phyloP scores from a whole-genome alignment of 92 coral and sea anemone genomes.

The Epizoanthus stellaris region DNA sequence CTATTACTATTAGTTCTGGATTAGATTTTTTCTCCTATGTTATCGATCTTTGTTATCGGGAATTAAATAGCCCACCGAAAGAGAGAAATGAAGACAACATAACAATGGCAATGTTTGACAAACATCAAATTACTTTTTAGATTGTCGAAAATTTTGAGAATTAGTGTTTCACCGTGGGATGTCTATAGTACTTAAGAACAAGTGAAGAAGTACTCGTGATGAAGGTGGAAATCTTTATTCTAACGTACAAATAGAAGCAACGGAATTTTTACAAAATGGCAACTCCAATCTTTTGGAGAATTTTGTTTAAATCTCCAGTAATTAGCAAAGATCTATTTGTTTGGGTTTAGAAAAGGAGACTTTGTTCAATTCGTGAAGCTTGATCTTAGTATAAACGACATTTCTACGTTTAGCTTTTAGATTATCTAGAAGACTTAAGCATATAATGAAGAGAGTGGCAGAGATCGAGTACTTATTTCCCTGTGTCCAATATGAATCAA shows the following conservation, averaged over 20 bases:
- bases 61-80: constrained; percentile 30
- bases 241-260: neutral
- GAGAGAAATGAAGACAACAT: constrained; percentile 34
- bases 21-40: constrained; percentile 1
- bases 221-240: constrained; percentile 27
- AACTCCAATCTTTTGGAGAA: neutral
- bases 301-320: constrained; percentile 4
- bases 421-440: constrained; percentile 52
- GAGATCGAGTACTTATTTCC: constrained; percentile 3
- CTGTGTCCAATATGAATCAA: constrained; percentile 6
- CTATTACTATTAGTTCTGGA: neutral
- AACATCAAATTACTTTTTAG: constrained; percentile 71
- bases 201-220: constrained; percentile 33
- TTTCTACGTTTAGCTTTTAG: constrained; percentile 66
- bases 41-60: constrained; percentile 17
- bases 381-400: constrained; percentile 72
- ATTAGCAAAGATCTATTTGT: constrained; percentile 64
- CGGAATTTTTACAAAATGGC: neutral
- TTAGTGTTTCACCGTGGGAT: constrained; percentile 27
- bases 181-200: constrained; percentile 33
- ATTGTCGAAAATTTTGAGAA: neutral
- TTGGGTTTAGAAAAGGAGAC: constrained; percentile 78
- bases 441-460: constrained; percentile 8
- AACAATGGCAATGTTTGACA: constrained; percentile 73
- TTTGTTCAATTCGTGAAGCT: constrained; percentile 70